Conservation (phyloP, 1,140 invertebrate genomes). For the Anastrepha obliqua region DNA sequence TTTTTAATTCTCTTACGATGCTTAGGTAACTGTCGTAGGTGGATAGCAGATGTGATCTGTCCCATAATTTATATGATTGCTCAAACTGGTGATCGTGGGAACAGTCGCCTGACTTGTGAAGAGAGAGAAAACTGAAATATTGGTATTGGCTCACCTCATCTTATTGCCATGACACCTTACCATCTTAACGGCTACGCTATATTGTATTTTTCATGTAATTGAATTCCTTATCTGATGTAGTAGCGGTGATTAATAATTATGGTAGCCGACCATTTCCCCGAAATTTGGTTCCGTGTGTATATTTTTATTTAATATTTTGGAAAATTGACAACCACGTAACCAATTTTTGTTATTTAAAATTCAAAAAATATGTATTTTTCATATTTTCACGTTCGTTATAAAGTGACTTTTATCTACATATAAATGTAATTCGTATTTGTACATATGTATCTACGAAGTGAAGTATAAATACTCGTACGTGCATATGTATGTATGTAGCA, state of each 20-base stretch:
- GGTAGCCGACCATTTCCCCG: neutral
- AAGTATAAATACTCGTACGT: neutral
- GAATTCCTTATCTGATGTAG: too few species aligned
- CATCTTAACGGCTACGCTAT: neutral
- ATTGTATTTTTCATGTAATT: too few species aligned
- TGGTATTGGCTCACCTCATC: neutral
- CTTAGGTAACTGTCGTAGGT: conserved; percentile 62
- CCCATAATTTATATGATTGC: conserved; percentile 65
- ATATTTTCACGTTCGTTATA: neutral
- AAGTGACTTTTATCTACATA: neutral
- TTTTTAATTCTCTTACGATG: conserved; percentile 63
- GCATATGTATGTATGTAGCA: neutral
- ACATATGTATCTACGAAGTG: neutral
- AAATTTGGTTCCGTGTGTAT: neutral
- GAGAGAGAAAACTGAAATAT: conserved; percentile 1
- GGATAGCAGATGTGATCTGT: conserved; percentile 60
- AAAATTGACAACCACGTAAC: neutral
- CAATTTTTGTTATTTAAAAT: neutral
- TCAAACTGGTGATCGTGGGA: conserved; percentile 67
- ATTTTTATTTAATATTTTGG: conserved; percentile 2
- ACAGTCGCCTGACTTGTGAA: conserved; percentile 61
- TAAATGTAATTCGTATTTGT: too few species aligned
- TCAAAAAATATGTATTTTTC: neutral
- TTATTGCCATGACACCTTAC: neutral
- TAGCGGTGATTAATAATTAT: neutral